A percentile compares a stretch with the other conserved stretches of the same genome.
Evolutionary conservation across 2,888 invertebrate species (phyloP).

Genomic region (Helobdella robusta): DNA sequence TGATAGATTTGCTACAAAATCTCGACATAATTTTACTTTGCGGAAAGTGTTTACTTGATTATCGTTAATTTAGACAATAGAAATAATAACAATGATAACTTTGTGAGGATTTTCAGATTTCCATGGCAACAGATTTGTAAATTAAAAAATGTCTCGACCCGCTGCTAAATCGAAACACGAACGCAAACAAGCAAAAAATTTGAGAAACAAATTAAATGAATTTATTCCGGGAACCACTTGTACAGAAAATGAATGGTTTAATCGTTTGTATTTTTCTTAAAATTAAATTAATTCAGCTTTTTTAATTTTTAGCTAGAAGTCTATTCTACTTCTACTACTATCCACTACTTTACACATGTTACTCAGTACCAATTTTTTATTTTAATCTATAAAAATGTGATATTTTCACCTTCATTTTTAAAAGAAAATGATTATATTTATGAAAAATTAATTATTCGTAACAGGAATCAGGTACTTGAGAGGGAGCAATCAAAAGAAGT

Average conservation of each 20-base stretch:
- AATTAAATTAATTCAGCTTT: not conserved
- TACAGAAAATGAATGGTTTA: slow-evolving; percentile 13
- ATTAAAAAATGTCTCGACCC: not conserved
- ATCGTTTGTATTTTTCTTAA: slow-evolving; percentile 18
- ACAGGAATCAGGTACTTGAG: slow-evolving; percentile 11
- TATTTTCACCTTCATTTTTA: no score
- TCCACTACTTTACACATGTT: no score
- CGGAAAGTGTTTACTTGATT: no score
- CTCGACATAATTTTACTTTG: no score
- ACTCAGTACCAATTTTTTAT: no score
- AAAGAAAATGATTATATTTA: no score
- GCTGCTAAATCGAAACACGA: slow-evolving; percentile 7
- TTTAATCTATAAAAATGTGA: no score
- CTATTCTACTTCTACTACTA: no score
- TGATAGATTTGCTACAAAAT: no score
- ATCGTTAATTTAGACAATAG: no score
- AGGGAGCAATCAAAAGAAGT: slow-evolving; percentile 17
- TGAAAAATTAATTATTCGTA: not conserved
- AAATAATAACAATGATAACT: no score
- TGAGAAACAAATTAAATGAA: not conserved
- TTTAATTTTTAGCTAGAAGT: not conserved
- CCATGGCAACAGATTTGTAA: not conserved
- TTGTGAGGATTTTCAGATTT: no score
- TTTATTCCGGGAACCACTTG: not conserved
- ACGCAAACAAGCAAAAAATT: not conserved